Conservation (phyloP, 2,113 vertebrate genomes). For the Chascanopsetta lugubris region DNA sequence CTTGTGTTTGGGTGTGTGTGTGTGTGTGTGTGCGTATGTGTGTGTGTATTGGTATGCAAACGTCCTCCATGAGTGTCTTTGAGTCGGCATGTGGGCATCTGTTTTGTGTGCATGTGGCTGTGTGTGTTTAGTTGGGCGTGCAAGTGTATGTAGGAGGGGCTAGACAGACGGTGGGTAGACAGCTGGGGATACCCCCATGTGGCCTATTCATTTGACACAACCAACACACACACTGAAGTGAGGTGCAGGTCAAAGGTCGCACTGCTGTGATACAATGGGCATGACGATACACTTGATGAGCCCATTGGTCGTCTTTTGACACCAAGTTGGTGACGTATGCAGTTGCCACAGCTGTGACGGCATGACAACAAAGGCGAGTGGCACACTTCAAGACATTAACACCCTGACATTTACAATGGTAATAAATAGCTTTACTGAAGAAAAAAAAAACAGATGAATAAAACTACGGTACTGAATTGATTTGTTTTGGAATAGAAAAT, state of each 20-base stretch:
- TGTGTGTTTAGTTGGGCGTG: conserved; percentile 11
- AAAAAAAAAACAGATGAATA: neutral
- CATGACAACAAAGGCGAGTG: neutral
- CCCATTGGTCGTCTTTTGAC: conserved; percentile 33
- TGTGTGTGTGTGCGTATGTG: conserved; percentile 61
- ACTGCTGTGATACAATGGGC: conserved; percentile 61
- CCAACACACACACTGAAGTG: conserved; percentile 41
- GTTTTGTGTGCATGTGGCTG: conserved; percentile 51
- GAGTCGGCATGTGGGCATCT: conserved; percentile 65
- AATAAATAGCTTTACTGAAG: neutral
- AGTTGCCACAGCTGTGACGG: conserved; percentile 40
- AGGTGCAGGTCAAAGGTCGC: conserved; percentile 70
- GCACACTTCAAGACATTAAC: conserved; percentile 18
- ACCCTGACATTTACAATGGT: neutral
- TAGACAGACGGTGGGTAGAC: conserved; percentile 56
- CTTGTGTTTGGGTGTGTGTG: conserved; percentile 26
- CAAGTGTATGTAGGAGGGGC: neutral
- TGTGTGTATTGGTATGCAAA: conserved; percentile 66
- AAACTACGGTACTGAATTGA: too few relatives aligned
- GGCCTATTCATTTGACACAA: conserved; percentile 33
- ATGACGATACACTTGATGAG: conserved; percentile 42
- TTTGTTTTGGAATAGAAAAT: neutral
- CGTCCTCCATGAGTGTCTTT: conserved; percentile 40
- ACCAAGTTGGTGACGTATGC: conserved; percentile 46
- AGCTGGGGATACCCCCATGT: conserved; percentile 52